Conservation (phyloP, 2,797 vertebrate species). For the Prunella strophiata region DNA sequence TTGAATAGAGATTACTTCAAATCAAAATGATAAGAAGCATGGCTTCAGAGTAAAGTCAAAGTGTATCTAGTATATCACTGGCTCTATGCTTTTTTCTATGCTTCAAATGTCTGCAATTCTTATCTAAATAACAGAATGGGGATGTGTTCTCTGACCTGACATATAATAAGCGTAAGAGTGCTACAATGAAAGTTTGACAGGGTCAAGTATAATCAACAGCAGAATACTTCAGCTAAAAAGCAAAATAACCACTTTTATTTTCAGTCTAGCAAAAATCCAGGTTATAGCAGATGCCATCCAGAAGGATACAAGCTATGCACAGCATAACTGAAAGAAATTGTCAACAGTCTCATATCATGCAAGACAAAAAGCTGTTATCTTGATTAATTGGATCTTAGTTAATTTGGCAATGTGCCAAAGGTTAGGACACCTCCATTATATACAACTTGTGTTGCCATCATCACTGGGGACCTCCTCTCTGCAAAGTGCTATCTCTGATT, state of each 20-base stretch:
- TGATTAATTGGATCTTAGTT: conserved; percentile 5
- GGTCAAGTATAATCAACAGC: conserved; percentile 1
- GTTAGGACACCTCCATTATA: neutral
- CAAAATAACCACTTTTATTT: conserved; percentile 24
- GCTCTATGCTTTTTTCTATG: neutral
- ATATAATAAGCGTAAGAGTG: neutral
- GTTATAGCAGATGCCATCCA: conserved; percentile 33
- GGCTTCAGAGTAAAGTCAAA: neutral
- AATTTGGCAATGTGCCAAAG: neutral
- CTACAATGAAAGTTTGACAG: neutral
- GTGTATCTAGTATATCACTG: neutral
- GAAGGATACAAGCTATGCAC: neutral
- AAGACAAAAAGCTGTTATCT: neutral
- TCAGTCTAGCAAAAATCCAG: conserved; percentile 9
- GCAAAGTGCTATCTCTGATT: neutral
- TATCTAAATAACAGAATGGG: neutral
- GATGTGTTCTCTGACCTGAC: neutral
- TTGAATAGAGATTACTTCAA: neutral
- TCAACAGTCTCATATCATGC: neutral
- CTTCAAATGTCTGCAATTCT: neutral
- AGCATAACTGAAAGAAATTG: conserved; percentile 1
- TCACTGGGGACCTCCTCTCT: neutral
- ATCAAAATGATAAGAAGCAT: neutral
- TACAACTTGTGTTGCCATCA: neutral
- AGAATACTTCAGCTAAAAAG: conserved; percentile 7